Conservation (phyloP, 1,140 invertebrate species). For the Calephelis nemesis region DNA sequence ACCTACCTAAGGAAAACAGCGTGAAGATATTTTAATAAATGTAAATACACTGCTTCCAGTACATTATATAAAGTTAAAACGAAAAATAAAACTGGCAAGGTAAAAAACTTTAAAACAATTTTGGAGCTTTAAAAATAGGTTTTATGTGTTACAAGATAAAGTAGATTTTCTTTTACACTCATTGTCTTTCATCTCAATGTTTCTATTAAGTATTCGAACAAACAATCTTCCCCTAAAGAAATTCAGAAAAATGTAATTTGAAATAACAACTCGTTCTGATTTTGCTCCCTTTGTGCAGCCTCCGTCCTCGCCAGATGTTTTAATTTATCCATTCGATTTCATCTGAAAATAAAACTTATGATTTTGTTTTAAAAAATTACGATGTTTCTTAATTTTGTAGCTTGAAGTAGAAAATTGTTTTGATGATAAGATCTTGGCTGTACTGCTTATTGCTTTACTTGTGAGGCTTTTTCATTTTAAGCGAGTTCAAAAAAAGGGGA, state of each 20-base stretch:
- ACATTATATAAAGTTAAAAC: constrained; percentile 25
- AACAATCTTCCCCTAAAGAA: constrained; percentile 53
- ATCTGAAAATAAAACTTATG: constrained; percentile 15
- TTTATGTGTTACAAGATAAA: constrained; percentile 33
- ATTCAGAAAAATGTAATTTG: constrained; percentile 62
- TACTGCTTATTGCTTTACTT: too few species aligned
- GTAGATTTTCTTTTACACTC: constrained; percentile 32
- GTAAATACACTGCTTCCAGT: not conserved
- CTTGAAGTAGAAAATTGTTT: not conserved
- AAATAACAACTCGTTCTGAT: constrained; percentile 57
- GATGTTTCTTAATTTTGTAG: not conserved
- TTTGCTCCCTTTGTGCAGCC: constrained; percentile 35
- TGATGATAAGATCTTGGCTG: not conserved
- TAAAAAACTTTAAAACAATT: constrained; percentile 39
- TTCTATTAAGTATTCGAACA: constrained; percentile 59
- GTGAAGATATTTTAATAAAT: too few species aligned
- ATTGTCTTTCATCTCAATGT: constrained; percentile 39
- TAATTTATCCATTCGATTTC: constrained; percentile 18
- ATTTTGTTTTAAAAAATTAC: not conserved
- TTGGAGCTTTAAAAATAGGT: constrained; percentile 25
- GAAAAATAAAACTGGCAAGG: constrained; percentile 57
- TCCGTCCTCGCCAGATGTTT: constrained; percentile 14
- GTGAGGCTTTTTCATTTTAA: too few species aligned
- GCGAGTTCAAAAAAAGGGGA: too few species aligned
- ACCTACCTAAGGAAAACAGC: too few species aligned